A percentile compares a stretch with the other conserved stretches of the same genome.
Evolutionary conservation across 2,797 vertebrate species (phyloP).

Genomic region (Hybognathus amarus): DNA sequence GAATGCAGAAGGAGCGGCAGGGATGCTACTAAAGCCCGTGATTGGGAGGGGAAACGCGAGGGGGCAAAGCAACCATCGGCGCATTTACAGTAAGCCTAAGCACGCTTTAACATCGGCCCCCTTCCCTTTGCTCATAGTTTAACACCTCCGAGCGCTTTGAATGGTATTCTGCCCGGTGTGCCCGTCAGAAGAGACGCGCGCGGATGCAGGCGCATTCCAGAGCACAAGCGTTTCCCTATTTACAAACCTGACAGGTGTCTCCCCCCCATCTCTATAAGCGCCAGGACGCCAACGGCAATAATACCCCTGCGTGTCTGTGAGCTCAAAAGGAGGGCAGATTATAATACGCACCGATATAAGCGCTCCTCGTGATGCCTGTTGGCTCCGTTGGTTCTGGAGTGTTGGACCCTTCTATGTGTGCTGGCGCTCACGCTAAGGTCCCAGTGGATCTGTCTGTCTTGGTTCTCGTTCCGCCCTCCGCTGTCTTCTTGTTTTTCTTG

Average conservation of each 20-base stretch:
- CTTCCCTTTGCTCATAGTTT: constrained; percentile 50
- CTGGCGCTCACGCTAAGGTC: constrained; percentile 57
- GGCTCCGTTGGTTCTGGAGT: constrained; percentile 62
- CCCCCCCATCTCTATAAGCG: constrained; percentile 52
- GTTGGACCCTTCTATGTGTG: constrained; percentile 64
- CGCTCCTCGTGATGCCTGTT: constrained; percentile 69
- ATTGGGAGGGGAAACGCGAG: constrained; percentile 23
- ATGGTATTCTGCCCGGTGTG: constrained; percentile 57
- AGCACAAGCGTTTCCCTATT: constrained; percentile 65
- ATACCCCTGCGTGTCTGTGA: constrained; percentile 35
- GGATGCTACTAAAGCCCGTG: constrained; percentile 30
- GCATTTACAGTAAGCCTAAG: constrained; percentile 62
- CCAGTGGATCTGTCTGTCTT: constrained; percentile 63
- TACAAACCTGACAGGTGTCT: constrained; percentile 74
- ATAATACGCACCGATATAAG: constrained; percentile 72
- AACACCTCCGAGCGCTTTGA: constrained; percentile 29
- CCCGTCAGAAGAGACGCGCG: constrained; percentile 45
- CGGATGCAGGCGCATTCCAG: constrained; percentile 73
- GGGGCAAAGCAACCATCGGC: constrained; percentile 47
- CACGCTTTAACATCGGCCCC: constrained; percentile 62
- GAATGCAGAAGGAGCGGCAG: constrained; percentile 49
- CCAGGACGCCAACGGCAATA: constrained; percentile 57
- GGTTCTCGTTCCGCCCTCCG: constrained; percentile 65
- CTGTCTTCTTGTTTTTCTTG: constrained; percentile 69
- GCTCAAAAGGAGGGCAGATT: constrained; percentile 44